Base-by-base conservation (phyloP, 2,888 invertebrate species). In the Mesodorylaimus sp. region DNA sequence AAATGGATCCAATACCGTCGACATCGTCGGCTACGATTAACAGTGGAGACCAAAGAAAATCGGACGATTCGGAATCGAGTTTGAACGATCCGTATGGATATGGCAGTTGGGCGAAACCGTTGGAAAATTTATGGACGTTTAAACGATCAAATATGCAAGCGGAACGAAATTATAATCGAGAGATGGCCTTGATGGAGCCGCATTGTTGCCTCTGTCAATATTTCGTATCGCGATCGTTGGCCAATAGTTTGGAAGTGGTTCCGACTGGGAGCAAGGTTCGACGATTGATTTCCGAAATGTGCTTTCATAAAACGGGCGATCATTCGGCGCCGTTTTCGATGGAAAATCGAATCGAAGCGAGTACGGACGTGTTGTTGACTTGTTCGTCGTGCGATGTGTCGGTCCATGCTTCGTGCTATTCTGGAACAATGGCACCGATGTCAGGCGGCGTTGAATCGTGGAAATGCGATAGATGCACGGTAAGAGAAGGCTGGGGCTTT, bases 151-250 rank as follows among this genome's bases (percentile, higher is more conserved):
- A 50, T 45, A 23, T 13, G 16, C 3, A 68, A 3, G 63, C 69
- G 1, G 69, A 75, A 51, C 65, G 66, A 53, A 62, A 66, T 1
- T 76, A 70, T 63, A 77, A 77, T 59, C 60, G 66, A 47, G 68
- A 66, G 50, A 69, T 70, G 65, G 70, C 74, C 50, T 64, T 66
- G 38, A 65, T 69, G 46, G 66, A 68, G n/a, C 77, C 78, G 1
- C 71, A 75, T 57, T 78, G 78, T 64, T 68, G 73, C 13, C 65
- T 78, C 16, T 78, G 78, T 59, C 67, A 71, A 2, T 68, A 75
- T 10, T 75, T 77, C 58, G 62, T 61, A 16, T 53, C 56, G 16
- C 48, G 48, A 23, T 37, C 45, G 16, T 2, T 51, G 23, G 27
- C 44, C 7, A 23, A 38, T n/a, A 19, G 21, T 7, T 2, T 50